Conservation (phyloP, 2,113 vertebrate species). For the Choloepus hoffmanni region DNA sequence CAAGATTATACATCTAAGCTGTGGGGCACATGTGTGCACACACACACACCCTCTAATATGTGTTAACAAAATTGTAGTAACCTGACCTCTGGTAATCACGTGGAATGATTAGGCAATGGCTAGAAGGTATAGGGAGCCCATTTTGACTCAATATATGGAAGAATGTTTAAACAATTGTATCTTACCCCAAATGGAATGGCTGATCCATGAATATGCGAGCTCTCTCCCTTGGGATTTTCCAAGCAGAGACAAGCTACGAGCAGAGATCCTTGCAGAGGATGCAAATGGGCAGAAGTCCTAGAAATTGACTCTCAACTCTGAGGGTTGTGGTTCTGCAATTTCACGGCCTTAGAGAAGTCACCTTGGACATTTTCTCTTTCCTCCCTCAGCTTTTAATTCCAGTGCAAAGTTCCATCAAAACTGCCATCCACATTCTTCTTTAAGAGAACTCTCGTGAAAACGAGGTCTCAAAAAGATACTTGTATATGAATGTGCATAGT, state of each 20-base stretch:
- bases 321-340: neutral
- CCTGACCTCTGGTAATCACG: neutral
- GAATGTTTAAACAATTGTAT: neutral
- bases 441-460: neutral
- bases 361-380: neutral
- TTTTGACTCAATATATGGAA: neutral
- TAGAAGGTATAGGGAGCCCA: fast-evolving
- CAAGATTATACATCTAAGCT: neutral
- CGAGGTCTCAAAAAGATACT: too few species aligned
- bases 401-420: neutral
- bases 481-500: too few species aligned
- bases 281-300: fast-evolving
- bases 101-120: neutral
- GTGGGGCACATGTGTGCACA: fast-evolving
- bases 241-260: neutral
- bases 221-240: neutral
- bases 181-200: neutral
- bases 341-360: neutral
- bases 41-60: neutral
- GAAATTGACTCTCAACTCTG: neutral
- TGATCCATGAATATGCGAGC: fast-evolving
- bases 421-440: neutral
- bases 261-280: neutral
- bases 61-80: neutral
- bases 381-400: neutral